Evolutionary conservation across 2,888 invertebrate genomes (phyloP), one percentile per base, ranked within the genome.

Genomic region (Saturnia pavonia): DNA sequence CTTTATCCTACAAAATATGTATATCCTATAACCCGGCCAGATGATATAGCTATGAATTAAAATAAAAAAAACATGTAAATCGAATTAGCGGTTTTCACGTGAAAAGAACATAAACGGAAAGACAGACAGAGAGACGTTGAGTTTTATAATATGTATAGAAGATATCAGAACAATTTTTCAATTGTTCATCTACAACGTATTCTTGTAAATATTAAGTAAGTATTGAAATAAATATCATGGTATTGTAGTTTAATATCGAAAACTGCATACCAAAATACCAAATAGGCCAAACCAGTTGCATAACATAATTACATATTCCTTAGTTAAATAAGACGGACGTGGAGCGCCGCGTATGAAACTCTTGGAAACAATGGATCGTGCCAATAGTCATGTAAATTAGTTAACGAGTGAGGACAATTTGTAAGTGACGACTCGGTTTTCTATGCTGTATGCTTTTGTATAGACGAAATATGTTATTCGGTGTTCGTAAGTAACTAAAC

Each of bases 381-480:
- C 75, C 78, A 78, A 78, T 74, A 71, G 71, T 72, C 66, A 78
- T 77, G 77, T 73, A 75, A 78, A 77, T 76, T 72, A 65, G 14
- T 63, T 40, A 68, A 65, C 40, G 2, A 40, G 65, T 40, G 65
- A 65, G 65, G n/a, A 54, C 48, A 63, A 69, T 65, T 51, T 48
- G 34, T 70, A 70, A 1, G 48, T 51, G 70, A 65, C 66, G 66
- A 43, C 45, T 70, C 54, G 34, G 34, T 70, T 70, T 48, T 63
- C 45, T 43, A 69, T 60, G 69, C 69, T 60, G 22, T 63, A 9
- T 34, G 63, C 22, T 27, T 60, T 42, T 69, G 43, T 43, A 69
- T 27, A 60, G 68, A 68, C 40, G 25, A 40, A 54, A 54, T 54
- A 51, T 68, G 68, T 51, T 68, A 68, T 65, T 65, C 65, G 40